Base-by-base conservation (phyloP, 2,113 vertebrate species). In the Bostrychus sinensis region DNA sequence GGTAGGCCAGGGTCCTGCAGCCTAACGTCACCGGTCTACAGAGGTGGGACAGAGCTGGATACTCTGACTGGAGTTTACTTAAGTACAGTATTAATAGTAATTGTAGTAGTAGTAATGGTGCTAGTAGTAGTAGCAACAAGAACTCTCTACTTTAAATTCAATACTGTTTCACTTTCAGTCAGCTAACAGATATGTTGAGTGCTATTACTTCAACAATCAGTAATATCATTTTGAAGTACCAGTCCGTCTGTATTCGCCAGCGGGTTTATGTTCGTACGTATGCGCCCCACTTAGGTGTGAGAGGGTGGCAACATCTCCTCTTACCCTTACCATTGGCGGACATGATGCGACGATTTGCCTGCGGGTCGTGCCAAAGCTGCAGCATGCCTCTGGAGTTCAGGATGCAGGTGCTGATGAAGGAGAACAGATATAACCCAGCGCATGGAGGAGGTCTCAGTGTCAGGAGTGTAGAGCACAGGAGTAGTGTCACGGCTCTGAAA, bases 1-100 rank as follows among this genome's bases (percentile, higher is more conserved):
- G 85, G 81, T 88, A 85, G 76, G 51, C 36, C 85, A 90, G 88
- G 86, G 90, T 92, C 80, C 88, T 86, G 75, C 32, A 19, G 70
- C 58, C 67, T 56, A 51, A 88, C 87, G 77, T 91, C 91, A 92
- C 68, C 62, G 76, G 56, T 86, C n/a, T n/a, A n/a, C n/a, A n/a
- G n/a, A n/a, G n/a, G n/a, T n/a, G n/a, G n/a, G n/a, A n/a, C n/a
- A n/a, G n/a, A n/a, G n/a, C n/a, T n/a, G n/a, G n/a, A n/a, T n/a
- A n/a, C n/a, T n/a, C n/a, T n/a, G n/a, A n/a, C n/a, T n/a, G n/a
- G n/a, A n/a, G n/a, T n/a, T n/a, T n/a, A n/a, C n/a, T n/a, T n/a
- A n/a, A n/a, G n/a, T n/a, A n/a, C n/a, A n/a, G n/a, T n/a, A n/a
- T n/a, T n/a, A n/a, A n/a, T n/a, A n/a, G n/a, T n/a, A n/a, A n/a